Conservation (phyloP, 2,888 invertebrate genomes). For the Alcis repandata region DNA sequence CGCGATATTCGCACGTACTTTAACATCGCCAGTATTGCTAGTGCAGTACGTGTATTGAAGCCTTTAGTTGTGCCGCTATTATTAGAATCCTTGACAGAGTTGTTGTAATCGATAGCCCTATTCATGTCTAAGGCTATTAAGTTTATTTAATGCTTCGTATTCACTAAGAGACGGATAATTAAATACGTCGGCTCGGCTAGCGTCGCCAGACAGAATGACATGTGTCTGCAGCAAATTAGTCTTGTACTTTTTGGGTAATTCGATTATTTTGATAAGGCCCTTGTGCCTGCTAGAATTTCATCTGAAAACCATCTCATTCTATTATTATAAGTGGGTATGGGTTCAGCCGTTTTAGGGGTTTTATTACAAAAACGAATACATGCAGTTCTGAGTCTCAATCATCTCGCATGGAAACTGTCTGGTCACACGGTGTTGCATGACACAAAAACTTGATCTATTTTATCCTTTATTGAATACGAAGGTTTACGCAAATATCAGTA, state of each 20-base stretch:
- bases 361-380: too few species aligned
- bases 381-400: too few species aligned
- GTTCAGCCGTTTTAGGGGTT: too few species aligned
- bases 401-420: neutral
- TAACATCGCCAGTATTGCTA: slow-evolving; percentile 1
- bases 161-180: neutral
- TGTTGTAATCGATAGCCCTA: slow-evolving; percentile 37
- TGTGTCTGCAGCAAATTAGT: neutral
- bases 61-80: slow-evolving; percentile 32
- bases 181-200: neutral
- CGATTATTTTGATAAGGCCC: neutral
- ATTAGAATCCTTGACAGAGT: slow-evolving; percentile 48
- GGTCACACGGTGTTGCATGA: neutral
- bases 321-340: too few species aligned
- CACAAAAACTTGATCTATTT: neutral
- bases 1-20: slow-evolving; percentile 11
- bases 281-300: neutral
- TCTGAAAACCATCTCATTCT: neutral
- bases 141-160: slow-evolving; percentile 27
- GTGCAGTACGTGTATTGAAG: slow-evolving; percentile 7
- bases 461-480: neutral
- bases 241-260: neutral
- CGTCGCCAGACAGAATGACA: neutral
- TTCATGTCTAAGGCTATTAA: slow-evolving; percentile 15
- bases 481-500: slow-evolving; percentile 32